These are phyloP conservation scores for Sander lucioperca DNA, from an alignment of 2,113 vertebrate species.

Conservation along the genomic window DNA sequence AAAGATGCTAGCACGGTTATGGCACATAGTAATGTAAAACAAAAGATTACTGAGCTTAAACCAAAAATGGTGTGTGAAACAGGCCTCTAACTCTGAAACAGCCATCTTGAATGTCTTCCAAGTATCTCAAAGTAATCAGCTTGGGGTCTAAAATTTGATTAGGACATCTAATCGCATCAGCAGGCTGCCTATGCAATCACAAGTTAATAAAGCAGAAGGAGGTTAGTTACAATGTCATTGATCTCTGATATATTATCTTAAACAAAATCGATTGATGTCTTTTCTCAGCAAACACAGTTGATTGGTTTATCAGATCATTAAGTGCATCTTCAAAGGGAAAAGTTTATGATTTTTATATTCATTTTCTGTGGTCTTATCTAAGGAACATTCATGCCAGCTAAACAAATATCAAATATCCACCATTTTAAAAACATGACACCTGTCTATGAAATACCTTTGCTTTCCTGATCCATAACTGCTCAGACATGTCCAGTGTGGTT, in stretches of 20 bases:
- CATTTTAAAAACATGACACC: background rate
- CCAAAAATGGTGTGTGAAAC: background rate
- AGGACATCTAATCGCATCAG: constrained; percentile 68
- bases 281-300: constrained; percentile 24
- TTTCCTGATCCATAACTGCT: constrained; percentile 78
- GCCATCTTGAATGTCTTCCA: constrained; percentile 23
- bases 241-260: constrained; percentile 54
- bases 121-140: constrained; percentile 59
- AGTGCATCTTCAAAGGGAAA: constrained; percentile 29
- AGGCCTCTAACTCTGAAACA: constrained; percentile 12
- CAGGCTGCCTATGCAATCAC: constrained; percentile 48
- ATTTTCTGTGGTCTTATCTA: background rate
- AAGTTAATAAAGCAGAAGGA: constrained; percentile 70
- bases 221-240: constrained; percentile 56
- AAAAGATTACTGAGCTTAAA: background rate
- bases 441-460: background rate
- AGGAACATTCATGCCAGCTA: background rate
- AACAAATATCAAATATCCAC: constrained; percentile 2
- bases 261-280: constrained; percentile 47
- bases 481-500: constrained; percentile 93
- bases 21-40: background rate
- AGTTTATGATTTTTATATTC: constrained; percentile 32
- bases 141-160: constrained; percentile 64
- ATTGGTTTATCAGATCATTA: constrained; percentile 37
- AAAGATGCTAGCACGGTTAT: background rate